These are phyloP conservation scores for Nyctereutes procyonoides DNA, from an alignment of 2,113 vertebrate genomes.

Conservation along the genomic window DNA sequence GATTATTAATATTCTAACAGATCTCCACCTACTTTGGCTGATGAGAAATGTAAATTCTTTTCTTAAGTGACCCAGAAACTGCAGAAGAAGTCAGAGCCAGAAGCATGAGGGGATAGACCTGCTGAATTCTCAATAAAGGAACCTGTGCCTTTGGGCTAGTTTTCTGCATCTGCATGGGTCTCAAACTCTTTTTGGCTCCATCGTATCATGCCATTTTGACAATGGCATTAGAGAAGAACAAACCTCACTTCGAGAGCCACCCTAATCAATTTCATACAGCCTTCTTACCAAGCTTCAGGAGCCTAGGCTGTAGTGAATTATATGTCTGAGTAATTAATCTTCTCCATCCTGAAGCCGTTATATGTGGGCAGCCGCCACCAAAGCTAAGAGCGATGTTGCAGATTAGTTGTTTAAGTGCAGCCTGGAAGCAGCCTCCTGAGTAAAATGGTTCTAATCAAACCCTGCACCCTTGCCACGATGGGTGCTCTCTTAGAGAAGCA, in stretches of 20 bases:
- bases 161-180: background rate
- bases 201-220: background rate
- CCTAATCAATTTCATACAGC: slow-evolving; percentile 21
- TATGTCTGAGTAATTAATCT: slow-evolving; percentile 52
- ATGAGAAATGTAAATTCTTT: background rate
- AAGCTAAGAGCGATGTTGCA: background rate
- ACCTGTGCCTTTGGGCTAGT: no score
- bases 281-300: slow-evolving; percentile 45
- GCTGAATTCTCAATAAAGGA: background rate
- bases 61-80: background rate
- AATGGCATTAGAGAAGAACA: background rate
- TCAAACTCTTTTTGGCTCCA: background rate
- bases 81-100: background rate
- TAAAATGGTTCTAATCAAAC: background rate
- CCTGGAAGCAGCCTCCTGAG: slow-evolving; percentile 36
- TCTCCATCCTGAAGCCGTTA: slow-evolving; percentile 15
- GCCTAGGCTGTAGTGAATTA: slow-evolving; percentile 2
- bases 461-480: background rate
- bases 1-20: background rate
- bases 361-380: background rate
- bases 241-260: background rate
- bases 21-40: background rate
- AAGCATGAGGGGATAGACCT: background rate
- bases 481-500: background rate
- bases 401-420: slow-evolving; percentile 56